A percentile compares a stretch with the other conserved stretches of the same genome.
These are phyloP conservation scores for Ophioninae sp. DNA, from an alignment of 2,888 invertebrate genomes.

Conservation along the genomic window DNA sequence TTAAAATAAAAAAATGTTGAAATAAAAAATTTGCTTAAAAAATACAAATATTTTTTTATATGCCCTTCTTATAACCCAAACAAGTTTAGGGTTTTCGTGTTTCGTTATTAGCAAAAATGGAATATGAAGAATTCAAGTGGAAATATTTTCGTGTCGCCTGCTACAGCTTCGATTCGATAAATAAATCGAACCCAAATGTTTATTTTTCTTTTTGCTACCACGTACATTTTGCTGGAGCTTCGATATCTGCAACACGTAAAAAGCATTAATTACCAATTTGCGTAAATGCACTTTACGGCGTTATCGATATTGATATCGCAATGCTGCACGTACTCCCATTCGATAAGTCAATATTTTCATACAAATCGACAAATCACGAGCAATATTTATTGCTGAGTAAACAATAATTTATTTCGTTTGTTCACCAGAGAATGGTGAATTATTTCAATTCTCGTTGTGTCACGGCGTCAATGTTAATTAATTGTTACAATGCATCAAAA, in stretches of 20 bases:
- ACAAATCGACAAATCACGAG: background rate
- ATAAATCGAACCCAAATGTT: background rate
- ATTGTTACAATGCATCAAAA: background rate
- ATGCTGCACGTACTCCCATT: background rate
- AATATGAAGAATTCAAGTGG: background rate
- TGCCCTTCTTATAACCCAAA: too few relatives aligned
- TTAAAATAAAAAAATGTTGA: too few relatives aligned
- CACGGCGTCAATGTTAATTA: too few relatives aligned
- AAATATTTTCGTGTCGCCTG: background rate
- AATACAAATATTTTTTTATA: background rate
- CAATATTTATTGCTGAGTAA: background rate
- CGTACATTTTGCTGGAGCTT: background rate
- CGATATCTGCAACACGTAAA: background rate
- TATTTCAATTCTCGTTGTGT: too few relatives aligned
- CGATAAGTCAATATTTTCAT: background rate
- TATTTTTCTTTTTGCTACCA: background rate
- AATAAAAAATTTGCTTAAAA: background rate
- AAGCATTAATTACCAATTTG: background rate
- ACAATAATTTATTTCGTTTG: background rate
- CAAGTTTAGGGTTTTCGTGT: background rate
- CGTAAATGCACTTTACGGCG: background rate
- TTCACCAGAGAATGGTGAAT: background rate
- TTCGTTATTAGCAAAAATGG: background rate
- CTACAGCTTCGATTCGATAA: background rate
- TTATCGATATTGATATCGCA: background rate